A percentile compares a stretch with the other conserved stretches of the same genome.
Evolutionary conservation across 2,888 invertebrate genomes (phyloP).

Genomic region (Patella caerulea): DNA sequence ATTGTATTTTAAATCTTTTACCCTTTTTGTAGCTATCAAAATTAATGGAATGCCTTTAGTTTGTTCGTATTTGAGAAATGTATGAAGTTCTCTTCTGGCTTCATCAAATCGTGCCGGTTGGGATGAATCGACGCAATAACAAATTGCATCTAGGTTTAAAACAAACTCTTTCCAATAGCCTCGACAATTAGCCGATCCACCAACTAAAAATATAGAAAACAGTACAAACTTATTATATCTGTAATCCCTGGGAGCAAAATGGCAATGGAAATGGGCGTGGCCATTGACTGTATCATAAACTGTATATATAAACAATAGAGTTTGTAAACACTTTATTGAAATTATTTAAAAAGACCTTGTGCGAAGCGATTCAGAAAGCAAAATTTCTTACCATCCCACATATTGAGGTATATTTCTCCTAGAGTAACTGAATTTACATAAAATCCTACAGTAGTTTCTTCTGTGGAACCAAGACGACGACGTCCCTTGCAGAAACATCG

Average conservation of each 20-base stretch:
- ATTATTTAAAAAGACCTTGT: too few relatives aligned
- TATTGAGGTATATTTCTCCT: constrained; percentile 20
- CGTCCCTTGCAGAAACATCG: constrained; percentile 22
- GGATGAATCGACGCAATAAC: constrained; percentile 49
- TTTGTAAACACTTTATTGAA: too few relatives aligned
- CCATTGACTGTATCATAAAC: too few relatives aligned
- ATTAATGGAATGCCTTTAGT: constrained; percentile 47
- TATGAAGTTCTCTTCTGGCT: constrained; percentile 47
- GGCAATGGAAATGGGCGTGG: neutral
- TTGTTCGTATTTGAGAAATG: constrained; percentile 42
- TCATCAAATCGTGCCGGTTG: constrained; percentile 42
- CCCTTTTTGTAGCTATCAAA: constrained; percentile 59
- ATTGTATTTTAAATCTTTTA: constrained; percentile 21
- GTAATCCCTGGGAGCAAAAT: neutral
- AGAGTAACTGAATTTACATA: constrained; percentile 26
- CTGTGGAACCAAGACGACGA: constrained; percentile 10
- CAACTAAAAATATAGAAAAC: constrained; percentile 15
- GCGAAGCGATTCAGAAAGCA: too few relatives aligned
- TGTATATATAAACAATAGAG: too few relatives aligned
- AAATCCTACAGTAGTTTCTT: constrained; percentile 26
- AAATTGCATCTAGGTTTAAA: constrained; percentile 16
- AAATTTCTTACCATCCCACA: constrained; percentile 26
- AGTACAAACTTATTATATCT: neutral
- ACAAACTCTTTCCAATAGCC: constrained; percentile 23
- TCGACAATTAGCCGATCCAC: constrained; percentile 18